These are phyloP conservation scores for Cosmia trapezina DNA, from an alignment of 2,888 invertebrate genomes.

Conservation along the genomic window DNA sequence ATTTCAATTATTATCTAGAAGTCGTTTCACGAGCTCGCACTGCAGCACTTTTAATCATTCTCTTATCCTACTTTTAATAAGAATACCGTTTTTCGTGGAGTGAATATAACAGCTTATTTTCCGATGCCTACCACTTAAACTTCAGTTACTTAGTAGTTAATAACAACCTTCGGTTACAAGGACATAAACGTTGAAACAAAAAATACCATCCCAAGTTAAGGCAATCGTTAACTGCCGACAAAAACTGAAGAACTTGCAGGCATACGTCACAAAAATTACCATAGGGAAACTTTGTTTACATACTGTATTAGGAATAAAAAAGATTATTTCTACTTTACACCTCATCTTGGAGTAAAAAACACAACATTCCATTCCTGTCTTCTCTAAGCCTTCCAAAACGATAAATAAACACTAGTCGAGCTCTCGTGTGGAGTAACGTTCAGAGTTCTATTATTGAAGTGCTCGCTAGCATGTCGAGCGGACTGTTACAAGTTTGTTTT, in stretches of 20 bases:
- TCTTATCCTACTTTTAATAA: conserved; percentile 80
- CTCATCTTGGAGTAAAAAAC: conserved; percentile 85
- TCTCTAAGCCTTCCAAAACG: conserved; percentile 88
- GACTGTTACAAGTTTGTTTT: conserved; percentile 64
- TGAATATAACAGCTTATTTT: conserved; percentile 65
- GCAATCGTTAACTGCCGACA: conserved; percentile 58
- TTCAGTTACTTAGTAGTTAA: conserved; percentile 51
- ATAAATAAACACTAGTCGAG: conserved; percentile 89
- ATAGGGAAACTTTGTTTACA: conserved; percentile 77
- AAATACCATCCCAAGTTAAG: conserved; percentile 52
- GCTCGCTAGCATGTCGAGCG: conserved; percentile 72
- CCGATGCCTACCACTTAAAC: conserved; percentile 29
- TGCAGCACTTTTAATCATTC: conserved; percentile 85
- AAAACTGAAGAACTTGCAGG: conserved; percentile 54
- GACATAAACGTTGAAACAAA: conserved; percentile 48
- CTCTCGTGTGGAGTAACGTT: conserved; percentile 81
- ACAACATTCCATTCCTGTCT: conserved; percentile 89
- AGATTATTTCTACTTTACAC: conserved; percentile 83
- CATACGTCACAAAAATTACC: conserved; percentile 73
- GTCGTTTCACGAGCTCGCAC: conserved; percentile 83
- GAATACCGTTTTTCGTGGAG: conserved; percentile 73
- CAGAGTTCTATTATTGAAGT: conserved; percentile 72
- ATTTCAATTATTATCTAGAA: conserved; percentile 90
- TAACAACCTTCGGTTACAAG: conserved; percentile 43
- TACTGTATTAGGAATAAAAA: conserved; percentile 78